Evolutionary conservation across 2,113 vertebrate genomes (phyloP).

Genomic region (Cranoglanis bouderius): DNA sequence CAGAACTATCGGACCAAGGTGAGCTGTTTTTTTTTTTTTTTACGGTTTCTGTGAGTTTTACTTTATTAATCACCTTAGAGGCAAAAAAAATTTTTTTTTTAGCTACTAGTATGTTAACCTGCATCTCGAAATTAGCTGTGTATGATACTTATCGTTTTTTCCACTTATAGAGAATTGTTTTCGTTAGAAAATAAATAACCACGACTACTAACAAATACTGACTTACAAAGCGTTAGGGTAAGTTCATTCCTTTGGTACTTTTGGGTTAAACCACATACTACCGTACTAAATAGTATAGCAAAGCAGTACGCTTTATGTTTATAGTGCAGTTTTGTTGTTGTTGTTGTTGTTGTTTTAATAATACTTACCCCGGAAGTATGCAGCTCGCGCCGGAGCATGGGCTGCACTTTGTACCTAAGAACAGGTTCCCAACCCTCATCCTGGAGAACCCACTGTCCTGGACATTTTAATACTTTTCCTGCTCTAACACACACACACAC

Average conservation of each 20-base stretch:
- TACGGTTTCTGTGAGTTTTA: neutral
- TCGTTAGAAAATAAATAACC: neutral
- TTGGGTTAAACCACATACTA: neutral
- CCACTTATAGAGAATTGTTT: neutral
- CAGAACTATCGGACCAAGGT: constrained; percentile 62
- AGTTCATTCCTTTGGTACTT: neutral
- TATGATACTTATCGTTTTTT: neutral
- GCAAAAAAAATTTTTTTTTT: neutral
- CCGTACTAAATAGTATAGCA: neutral
- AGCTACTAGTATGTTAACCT: neutral
- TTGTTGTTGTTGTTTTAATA: neutral
- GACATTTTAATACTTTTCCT: neutral
- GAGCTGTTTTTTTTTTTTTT: neutral
- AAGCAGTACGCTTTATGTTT: neutral
- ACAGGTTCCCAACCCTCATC: neutral
- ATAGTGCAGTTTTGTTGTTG: too few relatives aligned
- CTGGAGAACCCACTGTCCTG: neutral
- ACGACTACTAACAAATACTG: neutral
- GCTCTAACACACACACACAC: neutral
- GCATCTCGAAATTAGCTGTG: neutral
- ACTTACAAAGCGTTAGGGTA: neutral
- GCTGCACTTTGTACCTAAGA: neutral
- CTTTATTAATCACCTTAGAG: neutral
- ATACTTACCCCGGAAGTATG: neutral
- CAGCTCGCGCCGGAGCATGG: neutral